These are phyloP conservation scores for Orchesella cincta DNA, from an alignment of 1,140 invertebrate species.

Conservation along the genomic window DNA sequence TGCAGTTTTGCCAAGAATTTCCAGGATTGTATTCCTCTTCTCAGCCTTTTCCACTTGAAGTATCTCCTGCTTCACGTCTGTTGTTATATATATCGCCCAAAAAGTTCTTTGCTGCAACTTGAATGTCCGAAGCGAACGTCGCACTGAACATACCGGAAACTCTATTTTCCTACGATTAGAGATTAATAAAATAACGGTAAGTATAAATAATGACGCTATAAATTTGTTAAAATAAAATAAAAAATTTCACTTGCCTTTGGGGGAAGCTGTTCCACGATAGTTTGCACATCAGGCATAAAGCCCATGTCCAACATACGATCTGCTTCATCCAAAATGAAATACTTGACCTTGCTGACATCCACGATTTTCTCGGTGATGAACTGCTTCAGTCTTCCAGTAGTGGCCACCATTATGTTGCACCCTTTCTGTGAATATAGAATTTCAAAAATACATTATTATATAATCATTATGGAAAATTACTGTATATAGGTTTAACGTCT, in stretches of 20 bases:
- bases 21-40: constrained; percentile 72
- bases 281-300: constrained; percentile 75
- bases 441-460: neutral
- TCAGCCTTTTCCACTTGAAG: constrained; percentile 72
- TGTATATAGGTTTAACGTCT: constrained; percentile 54
- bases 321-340: constrained; percentile 90
- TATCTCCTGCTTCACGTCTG: constrained; percentile 85
- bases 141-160: constrained; percentile 68
- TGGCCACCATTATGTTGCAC: constrained; percentile 88
- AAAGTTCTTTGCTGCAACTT: constrained; percentile 75
- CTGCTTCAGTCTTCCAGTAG: constrained; percentile 86
- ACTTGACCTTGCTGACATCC: constrained; percentile 71
- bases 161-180: neutral
- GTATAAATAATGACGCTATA: neutral
- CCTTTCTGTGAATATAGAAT: constrained; percentile 63
- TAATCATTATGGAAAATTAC: neutral
- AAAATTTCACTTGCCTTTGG: constrained; percentile 61
- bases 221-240: too few species aligned
- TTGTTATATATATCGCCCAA: constrained; percentile 75
- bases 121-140: constrained; percentile 83
- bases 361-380: constrained; percentile 76
- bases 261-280: constrained; percentile 69
- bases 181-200: neutral
- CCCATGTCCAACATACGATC: constrained; percentile 96
- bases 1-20: constrained; percentile 67